phyloP scores from a whole-genome alignment of 2,888 invertebrate genomes.

The Habrosyne pyritoides region DNA sequence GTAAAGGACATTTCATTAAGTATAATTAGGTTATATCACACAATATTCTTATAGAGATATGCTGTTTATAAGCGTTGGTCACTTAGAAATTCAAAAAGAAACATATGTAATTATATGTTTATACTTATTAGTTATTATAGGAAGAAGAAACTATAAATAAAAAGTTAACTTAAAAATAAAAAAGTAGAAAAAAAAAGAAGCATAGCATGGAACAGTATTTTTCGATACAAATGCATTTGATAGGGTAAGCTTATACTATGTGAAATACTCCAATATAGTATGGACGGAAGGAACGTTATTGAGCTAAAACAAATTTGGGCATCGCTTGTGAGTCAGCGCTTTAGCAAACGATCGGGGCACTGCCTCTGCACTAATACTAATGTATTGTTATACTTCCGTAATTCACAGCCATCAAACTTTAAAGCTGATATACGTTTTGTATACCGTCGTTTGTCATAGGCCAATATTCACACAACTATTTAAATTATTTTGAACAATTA shows the following conservation, averaged over 20 bases:
- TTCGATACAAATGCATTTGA: constrained; percentile 53
- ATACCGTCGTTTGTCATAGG: constrained; percentile 43
- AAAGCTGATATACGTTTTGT: constrained; percentile 44
- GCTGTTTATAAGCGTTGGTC: constrained; percentile 81
- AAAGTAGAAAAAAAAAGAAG: constrained; percentile 25
- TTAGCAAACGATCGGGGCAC: constrained; percentile 45
- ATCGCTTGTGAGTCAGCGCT: constrained; percentile 28
- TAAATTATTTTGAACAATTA: constrained; percentile 1
- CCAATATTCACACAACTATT: constrained; percentile 23
- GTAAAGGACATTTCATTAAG: constrained; percentile 69
- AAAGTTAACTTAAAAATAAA: constrained; percentile 33
- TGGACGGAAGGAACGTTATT: constrained; percentile 79
- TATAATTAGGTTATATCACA: constrained; percentile 82
- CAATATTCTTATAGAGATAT: constrained; percentile 81
- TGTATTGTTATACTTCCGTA: constrained; percentile 21
- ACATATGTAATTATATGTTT: constrained; percentile 29
- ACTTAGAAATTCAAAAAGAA: constrained; percentile 67
- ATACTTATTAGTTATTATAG: constrained; percentile 33
- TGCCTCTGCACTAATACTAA: constrained; percentile 38
- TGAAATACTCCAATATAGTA: constrained; percentile 61
- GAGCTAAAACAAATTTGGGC: constrained; percentile 63
- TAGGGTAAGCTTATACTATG: constrained; percentile 67
- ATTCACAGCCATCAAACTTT: constrained; percentile 57
- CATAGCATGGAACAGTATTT: constrained; percentile 30
- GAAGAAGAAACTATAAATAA: constrained; percentile 32